Evolutionary conservation across 2,797 vertebrate species (phyloP), one percentile per base, ranked within the genome.

Genomic region (Oryzias dopingdopingensis): DNA sequence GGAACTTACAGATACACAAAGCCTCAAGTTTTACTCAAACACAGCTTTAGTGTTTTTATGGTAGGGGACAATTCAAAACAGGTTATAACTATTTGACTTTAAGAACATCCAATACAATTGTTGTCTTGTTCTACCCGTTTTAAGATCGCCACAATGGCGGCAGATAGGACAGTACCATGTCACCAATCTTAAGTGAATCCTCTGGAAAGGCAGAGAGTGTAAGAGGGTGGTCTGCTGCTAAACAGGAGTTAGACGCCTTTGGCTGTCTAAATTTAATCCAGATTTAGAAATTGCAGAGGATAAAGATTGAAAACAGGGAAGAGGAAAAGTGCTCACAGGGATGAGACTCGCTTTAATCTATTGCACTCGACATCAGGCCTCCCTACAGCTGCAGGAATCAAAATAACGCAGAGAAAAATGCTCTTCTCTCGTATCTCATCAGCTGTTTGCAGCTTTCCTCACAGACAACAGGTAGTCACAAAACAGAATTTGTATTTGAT

Each of bases 51-150:
- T 87, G 81, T 79, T 79, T 50, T 77, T 79, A 79, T 81, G 80
- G 23, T 22, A 26, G 59, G 14, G 48, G 72, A 82, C 76, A 81
- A 86, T 86, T 70, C 82, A 88, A 78, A 90, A 90, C 83, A 87
- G 86, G 70, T 90, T 89, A 86, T 89, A 89, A 92, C 86, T 87
- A 82, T 91, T 91, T 91, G 90, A 91, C 92, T 78, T 80, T 88
- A 83, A 89, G 82, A 85, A 91, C 90, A 90, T 90, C 91, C 89
- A 91, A 91, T 91, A 93, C 90, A 92, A 88, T 91, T 92, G 85
- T 90, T 87, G 89, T 91, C 83, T 87, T 91, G 89, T 87, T 90
- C 90, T 92, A 92, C 90, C 91, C 87, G 91, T 92, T 90, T 91
- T 88, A 89, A 89, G 80, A 84, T 87, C 85, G 72, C 87, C 80